These are phyloP conservation scores for Lucilia cuprina DNA, from an alignment of 1,140 invertebrate species.

Conservation along the genomic window DNA sequence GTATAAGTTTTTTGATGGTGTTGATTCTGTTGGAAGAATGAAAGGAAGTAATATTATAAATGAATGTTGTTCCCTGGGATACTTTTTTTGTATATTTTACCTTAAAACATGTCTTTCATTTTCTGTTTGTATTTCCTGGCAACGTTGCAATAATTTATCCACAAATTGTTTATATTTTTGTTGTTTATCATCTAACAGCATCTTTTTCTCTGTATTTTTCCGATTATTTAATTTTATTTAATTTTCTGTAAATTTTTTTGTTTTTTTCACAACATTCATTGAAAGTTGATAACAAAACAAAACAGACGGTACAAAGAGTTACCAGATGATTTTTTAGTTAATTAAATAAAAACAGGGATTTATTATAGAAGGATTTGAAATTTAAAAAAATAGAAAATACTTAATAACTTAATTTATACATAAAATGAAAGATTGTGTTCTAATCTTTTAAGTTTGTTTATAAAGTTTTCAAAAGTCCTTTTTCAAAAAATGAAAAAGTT, in stretches of 20 bases:
- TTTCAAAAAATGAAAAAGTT: too few relatives aligned
- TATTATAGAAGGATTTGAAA: too few relatives aligned
- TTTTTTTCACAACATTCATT: background rate
- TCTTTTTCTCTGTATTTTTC: background rate
- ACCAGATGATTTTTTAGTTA: background rate
- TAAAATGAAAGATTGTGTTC: too few relatives aligned
- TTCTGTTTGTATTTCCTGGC: conserved; percentile 55
- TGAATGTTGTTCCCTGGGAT: too few relatives aligned
- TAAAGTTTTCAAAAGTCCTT: too few relatives aligned
- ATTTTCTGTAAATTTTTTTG: background rate
- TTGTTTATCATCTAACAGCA: conserved; percentile 41
- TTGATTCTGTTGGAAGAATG: conserved; percentile 45
- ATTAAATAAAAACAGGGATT: too few relatives aligned
- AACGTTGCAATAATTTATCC: conserved; percentile 52
- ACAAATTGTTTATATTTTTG: conserved; percentile 50
- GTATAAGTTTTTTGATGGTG: conserved; percentile 52
- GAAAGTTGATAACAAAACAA: background rate
- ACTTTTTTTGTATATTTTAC: conserved; percentile 37
- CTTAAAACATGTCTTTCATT: conserved; percentile 57
- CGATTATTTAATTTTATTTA: background rate
- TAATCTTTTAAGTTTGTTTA: too few relatives aligned
- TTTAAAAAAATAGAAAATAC: too few relatives aligned
- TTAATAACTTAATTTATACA: too few relatives aligned
- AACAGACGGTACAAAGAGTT: background rate
- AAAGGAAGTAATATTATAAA: background rate